Conservation (phyloP, 35 echinoderm and acorn worm species). For the Ophiothrix spiculata region DNA sequence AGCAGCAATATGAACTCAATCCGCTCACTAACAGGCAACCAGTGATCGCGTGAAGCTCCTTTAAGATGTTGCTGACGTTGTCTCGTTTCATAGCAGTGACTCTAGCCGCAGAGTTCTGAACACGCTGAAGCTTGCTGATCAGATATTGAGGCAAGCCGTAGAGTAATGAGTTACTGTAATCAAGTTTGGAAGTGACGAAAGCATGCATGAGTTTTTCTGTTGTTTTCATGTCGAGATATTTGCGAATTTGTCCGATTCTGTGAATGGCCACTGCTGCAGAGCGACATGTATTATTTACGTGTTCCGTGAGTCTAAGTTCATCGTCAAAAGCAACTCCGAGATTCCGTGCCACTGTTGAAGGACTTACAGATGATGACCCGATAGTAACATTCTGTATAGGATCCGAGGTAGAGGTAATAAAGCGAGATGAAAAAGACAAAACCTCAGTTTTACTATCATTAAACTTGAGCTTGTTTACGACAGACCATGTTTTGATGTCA, state of each 20-base stretch:
- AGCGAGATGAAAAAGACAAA: neutral
- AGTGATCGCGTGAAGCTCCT: no score
- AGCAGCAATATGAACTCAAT: no score
- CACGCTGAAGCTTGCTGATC: conserved; percentile 40
- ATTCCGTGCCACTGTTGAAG: conserved; percentile 2
- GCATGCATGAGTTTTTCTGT: conserved; percentile 43
- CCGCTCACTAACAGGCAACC: no score
- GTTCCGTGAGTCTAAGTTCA: conserved; percentile 1
- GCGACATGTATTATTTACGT: conserved; percentile 41
- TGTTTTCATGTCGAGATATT: conserved; percentile 15
- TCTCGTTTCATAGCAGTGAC: conserved; percentile 30
- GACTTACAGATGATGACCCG: neutral
- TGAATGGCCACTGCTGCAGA: conserved; percentile 23
- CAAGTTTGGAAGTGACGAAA: conserved; percentile 47
- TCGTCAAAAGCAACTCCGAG: conserved; percentile 40
- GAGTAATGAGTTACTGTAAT: conserved; percentile 34
- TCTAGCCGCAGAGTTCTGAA: conserved; percentile 52
- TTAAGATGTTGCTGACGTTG: no score
- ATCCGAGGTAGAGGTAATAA: neutral
- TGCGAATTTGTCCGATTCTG: conserved; percentile 23
- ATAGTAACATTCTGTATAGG: conserved; percentile 1
- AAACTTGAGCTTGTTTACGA: conserved; percentile 7
- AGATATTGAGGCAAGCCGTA: conserved; percentile 41
- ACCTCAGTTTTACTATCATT: conserved; percentile 25
- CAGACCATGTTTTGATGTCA: conserved; percentile 19